phyloP scores from a whole-genome alignment of 2,797 vertebrate species.

The Tachyglossus aculeatus region DNA sequence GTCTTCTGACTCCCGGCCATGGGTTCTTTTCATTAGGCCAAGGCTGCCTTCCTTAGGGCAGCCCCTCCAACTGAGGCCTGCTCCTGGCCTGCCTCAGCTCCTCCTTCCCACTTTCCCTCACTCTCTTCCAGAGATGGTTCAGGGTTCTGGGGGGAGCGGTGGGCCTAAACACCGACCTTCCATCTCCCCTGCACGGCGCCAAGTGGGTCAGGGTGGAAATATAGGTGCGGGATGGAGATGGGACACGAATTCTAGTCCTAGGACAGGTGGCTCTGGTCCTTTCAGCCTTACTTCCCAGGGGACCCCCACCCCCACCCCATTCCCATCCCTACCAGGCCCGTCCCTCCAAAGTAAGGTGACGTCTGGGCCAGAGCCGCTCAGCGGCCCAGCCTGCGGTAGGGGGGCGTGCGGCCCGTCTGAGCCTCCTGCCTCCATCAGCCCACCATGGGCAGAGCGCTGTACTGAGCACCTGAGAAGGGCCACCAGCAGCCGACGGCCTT shows the following conservation, averaged over 20 bases:
- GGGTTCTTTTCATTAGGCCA: too few species aligned
- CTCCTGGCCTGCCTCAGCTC: too few species aligned
- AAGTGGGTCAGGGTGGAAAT: too few species aligned
- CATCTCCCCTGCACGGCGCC: neutral
- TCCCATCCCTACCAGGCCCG: neutral
- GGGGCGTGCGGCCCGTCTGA: rapidly evolving
- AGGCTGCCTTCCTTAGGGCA: too few species aligned
- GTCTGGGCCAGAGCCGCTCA: neutral
- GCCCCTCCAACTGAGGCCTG: too few species aligned
- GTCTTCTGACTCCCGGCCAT: too few species aligned
- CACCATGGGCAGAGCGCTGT: neutral
- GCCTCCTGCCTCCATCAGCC: neutral
- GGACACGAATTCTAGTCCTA: neutral
- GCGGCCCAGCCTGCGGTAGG: neutral
- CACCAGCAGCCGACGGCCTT: neutral
- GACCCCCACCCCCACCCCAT: neutral
- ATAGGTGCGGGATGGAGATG: neutral
- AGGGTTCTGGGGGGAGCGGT: too few species aligned
- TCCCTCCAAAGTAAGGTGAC: too few species aligned
- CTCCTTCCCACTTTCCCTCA: too few species aligned
- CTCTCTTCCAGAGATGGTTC: too few species aligned
- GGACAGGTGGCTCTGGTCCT: neutral
- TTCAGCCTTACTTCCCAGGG: neutral
- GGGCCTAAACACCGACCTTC: neutral
- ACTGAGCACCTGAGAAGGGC: neutral